Evolutionary conservation across 1,140 invertebrate genomes (phyloP).

Genomic region (Magallana ariakensis): DNA sequence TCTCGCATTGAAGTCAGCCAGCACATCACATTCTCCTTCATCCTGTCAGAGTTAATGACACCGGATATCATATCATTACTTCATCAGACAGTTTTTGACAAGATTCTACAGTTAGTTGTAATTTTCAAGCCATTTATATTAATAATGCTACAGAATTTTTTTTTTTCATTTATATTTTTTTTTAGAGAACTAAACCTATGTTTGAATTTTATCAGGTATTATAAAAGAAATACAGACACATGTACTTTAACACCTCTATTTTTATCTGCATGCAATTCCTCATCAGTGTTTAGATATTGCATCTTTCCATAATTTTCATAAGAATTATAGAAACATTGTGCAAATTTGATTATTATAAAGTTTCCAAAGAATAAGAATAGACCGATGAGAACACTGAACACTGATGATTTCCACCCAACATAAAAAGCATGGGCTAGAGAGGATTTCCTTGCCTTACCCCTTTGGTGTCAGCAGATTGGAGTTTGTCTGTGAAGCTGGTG

Average conservation of each 20-base stretch:
- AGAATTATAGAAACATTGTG: too few relatives aligned
- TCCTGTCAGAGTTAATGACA: constrained; percentile 56
- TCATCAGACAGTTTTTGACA: too few relatives aligned
- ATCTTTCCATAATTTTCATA: background rate
- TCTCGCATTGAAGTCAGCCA: constrained; percentile 74
- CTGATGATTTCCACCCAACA: background rate
- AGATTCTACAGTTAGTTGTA: too few relatives aligned
- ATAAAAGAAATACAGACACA: too few relatives aligned
- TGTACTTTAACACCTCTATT: background rate
- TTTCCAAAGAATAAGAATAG: too few relatives aligned
- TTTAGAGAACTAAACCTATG: too few relatives aligned
- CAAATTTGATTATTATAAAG: too few relatives aligned
- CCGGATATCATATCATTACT: too few relatives aligned
- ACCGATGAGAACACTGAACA: background rate
- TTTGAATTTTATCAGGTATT: too few relatives aligned
- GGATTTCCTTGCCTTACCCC: constrained; percentile 67
- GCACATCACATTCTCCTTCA: constrained; percentile 68
- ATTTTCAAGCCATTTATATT: too few relatives aligned
- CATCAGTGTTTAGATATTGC: background rate
- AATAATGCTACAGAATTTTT: too few relatives aligned
- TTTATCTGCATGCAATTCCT: background rate
- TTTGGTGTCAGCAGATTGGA: constrained; percentile 63
- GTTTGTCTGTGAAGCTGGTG: constrained; percentile 71
- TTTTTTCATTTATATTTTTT: too few relatives aligned
- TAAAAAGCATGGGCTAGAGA: constrained; percentile 42